These are phyloP conservation scores for Drosophila baimaii DNA, from an alignment of 1,140 invertebrate species.

Conservation along the genomic window DNA sequence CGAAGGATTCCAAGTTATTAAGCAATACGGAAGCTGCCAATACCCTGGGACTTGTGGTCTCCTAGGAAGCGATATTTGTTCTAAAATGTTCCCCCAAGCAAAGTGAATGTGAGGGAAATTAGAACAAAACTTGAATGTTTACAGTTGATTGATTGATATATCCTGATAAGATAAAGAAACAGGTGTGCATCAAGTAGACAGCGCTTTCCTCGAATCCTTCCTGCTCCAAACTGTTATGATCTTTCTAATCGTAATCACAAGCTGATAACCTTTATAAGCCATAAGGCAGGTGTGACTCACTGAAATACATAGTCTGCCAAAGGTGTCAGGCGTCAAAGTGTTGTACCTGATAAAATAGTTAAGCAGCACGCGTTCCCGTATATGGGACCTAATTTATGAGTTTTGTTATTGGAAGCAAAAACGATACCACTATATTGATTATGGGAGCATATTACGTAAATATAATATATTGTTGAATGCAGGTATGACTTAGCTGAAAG, in stretches of 20 bases:
- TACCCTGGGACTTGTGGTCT: neutral
- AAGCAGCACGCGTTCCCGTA: neutral
- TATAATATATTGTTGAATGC: too few relatives aligned
- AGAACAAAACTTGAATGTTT: too few relatives aligned
- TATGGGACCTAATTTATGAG: neutral
- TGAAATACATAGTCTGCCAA: neutral
- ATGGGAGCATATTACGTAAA: too few relatives aligned
- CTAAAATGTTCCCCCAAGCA: too few relatives aligned
- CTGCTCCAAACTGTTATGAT: neutral
- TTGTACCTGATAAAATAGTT: neutral
- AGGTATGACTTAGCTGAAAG: too few relatives aligned
- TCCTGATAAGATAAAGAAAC: neutral
- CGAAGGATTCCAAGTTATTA: conserved; percentile 24
- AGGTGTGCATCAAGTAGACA: neutral
- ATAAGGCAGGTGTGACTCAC: conserved; percentile 2
- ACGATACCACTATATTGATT: too few relatives aligned
- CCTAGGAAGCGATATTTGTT: neutral
- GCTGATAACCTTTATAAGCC: neutral
- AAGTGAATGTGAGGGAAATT: too few relatives aligned
- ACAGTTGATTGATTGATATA: too few relatives aligned
- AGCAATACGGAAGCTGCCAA: neutral
- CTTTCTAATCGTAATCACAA: neutral
- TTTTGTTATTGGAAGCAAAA: neutral
- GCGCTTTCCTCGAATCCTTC: neutral
- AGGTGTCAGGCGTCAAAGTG: neutral